Conservation (phyloP, 2,888 invertebrate genomes). For the Tetragonula carbonaria region DNA sequence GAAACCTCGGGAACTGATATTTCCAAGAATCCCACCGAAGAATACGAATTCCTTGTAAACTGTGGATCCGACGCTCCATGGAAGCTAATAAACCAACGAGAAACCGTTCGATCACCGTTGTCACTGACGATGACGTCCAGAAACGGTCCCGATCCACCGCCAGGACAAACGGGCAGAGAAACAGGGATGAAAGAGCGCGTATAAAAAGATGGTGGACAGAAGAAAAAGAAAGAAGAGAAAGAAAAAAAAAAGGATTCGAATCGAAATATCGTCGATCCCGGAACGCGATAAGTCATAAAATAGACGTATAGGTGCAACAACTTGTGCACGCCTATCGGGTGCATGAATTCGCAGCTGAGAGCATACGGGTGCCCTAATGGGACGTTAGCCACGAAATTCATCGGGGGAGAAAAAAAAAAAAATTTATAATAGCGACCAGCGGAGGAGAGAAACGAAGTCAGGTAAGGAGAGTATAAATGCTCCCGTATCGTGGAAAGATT, state of each 20-base stretch:
- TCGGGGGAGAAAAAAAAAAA: conserved; percentile 1
- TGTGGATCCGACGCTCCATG: conserved; percentile 6
- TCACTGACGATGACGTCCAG: conserved; percentile 12
- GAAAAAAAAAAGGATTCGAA: conserved; percentile 46
- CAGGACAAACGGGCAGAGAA: conserved; percentile 11
- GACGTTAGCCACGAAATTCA: conserved; percentile 59
- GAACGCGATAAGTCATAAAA: conserved; percentile 61
- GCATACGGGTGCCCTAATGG: conserved; percentile 80
- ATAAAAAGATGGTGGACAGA: conserved; percentile 6
- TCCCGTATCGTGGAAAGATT: conserved; percentile 81
- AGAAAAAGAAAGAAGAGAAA: not conserved
- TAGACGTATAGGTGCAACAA: conserved; percentile 61
- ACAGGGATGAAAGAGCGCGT: conserved; percentile 12
- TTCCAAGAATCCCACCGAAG: conserved; percentile 33
- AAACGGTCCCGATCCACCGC: conserved; percentile 3
- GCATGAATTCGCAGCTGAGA: conserved; percentile 76
- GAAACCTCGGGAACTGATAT: not conserved
- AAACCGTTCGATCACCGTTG: conserved; percentile 57
- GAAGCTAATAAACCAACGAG: conserved; percentile 47
- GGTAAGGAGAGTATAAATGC: conserved; percentile 80
- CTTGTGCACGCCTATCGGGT: conserved; percentile 55
- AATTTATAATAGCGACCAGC: conserved; percentile 66
- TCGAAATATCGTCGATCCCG: conserved; percentile 61
- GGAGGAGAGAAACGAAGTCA: conserved; percentile 67
- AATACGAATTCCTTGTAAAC: conserved; percentile 42